Evolutionary conservation across 2,113 vertebrate genomes (phyloP).

Genomic region (Elanoides forficatus): DNA sequence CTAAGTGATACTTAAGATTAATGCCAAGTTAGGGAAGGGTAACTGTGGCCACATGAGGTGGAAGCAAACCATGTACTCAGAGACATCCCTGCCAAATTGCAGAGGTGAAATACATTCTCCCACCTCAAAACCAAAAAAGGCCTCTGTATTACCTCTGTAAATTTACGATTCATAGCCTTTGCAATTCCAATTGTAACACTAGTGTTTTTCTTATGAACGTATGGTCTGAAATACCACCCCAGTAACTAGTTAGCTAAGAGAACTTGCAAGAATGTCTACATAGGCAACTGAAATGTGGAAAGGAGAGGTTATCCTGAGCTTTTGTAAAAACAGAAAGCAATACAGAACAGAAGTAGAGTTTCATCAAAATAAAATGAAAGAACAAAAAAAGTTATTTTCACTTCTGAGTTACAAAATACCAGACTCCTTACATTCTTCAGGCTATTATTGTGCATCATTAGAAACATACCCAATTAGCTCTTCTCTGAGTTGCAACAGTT

Average conservation of each 20-base stretch:
- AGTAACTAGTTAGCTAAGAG: background rate
- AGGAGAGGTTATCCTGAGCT: background rate
- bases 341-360: background rate
- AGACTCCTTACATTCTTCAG: background rate
- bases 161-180: background rate
- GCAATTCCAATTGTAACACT: background rate
- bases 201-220: background rate
- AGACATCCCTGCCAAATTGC: background rate
- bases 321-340: background rate
- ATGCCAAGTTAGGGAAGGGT: background rate
- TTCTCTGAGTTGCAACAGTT: conserved; percentile 78
- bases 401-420: background rate
- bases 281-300: background rate
- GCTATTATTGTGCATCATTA: background rate
- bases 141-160: no score
- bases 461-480: conserved; percentile 81
- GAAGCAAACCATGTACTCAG: background rate
- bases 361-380: background rate
- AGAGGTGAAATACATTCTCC: background rate
- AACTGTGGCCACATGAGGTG: background rate
- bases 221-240: background rate
- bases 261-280: background rate
- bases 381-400: background rate
- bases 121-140: background rate
- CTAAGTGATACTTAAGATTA: background rate